A percentile compares a stretch with the other conserved stretches of the same genome.
Conservation (phyloP, 2,113 vertebrate species). For the Camelus dromedarius region DNA sequence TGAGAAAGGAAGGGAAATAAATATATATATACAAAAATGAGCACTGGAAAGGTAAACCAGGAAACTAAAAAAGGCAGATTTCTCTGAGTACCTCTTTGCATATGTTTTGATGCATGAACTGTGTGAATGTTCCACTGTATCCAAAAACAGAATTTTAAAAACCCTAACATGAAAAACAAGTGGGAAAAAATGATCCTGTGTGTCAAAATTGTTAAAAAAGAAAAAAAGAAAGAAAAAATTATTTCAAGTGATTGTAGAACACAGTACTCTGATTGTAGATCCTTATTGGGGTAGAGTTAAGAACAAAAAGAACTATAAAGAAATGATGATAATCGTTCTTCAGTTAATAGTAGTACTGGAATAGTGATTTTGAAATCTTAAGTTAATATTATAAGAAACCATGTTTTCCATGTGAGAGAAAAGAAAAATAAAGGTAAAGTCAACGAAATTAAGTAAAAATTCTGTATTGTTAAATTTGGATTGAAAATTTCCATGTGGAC, state of each 20-base stretch:
- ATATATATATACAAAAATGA: neutral
- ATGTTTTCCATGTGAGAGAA: neutral
- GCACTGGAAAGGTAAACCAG: neutral
- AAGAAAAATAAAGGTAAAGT: neutral
- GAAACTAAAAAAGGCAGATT: neutral
- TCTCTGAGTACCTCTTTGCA: neutral
- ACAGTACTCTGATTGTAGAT: neutral
- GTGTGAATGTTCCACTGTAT: constrained; percentile 22
- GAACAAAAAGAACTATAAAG: constrained; percentile 14
- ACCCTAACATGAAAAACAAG: constrained; percentile 15
- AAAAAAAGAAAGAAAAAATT: neutral
- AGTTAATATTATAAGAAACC: neutral
- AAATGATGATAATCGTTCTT: constrained; percentile 20
- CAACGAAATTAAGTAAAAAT: constrained; percentile 16
- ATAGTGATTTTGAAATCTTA: constrained; percentile 28
- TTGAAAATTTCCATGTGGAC: neutral
- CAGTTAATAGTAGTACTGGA: neutral
- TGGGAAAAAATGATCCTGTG: neutral
- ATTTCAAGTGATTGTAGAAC: neutral
- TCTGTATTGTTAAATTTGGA: constrained; percentile 23
- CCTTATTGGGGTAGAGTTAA: neutral
- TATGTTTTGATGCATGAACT: constrained; percentile 24
- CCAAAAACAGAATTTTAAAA: constrained; percentile 38
- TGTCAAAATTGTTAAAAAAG: neutral
- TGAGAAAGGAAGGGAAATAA: constrained; percentile 31